Base-by-base conservation (phyloP, 1,140 invertebrate species). In the Tetraneura akinire region DNA sequence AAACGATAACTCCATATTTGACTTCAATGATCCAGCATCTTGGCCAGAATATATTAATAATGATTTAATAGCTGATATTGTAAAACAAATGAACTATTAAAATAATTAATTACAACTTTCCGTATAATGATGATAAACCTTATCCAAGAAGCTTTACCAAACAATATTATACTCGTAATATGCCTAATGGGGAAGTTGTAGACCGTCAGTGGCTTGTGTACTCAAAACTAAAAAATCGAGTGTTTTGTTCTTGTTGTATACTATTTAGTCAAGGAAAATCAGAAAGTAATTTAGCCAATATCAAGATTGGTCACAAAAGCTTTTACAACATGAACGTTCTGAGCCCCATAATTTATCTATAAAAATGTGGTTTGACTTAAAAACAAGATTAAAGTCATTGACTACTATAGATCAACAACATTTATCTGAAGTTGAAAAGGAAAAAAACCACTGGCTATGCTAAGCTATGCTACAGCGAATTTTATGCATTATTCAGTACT, bases 71-170 rank as follows among this genome's bases (percentile, higher is more conserved):
- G 57, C 57, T 53, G 49, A 53, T 53, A 18, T 53, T 53, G 49
- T 53, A 55, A 23, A 23, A 55, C 53, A 55, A 21, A n/a, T 5
- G 53, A 55, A 55, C 53, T 62, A 62, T 62, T 62, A 62, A 62
- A 62, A 62, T 62, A 62, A 62, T 16, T 13, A 62, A 62, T 62
- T 62, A 62, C 60, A 62, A 62, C 60, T 62, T 62, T 62, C 60
- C 26, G 60, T 62, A 32, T 62, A 62, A 62, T 62, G 60, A 62
- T 62, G 60, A 62, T 62, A 62, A 62, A 60, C 57, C 26, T 13
- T 60, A 60, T 60, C 60, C 29, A 62, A 29, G 60, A 62, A 62
- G 60, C 60, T 62, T 62, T 13, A 62, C 26, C 29, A 62, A 62
- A 62, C 60, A 62, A 32, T 62, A 62, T 62, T 62, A 62, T 62